Evolutionary conservation across 2,113 vertebrate species (phyloP).

Genomic region (Eurypyga helias): DNA sequence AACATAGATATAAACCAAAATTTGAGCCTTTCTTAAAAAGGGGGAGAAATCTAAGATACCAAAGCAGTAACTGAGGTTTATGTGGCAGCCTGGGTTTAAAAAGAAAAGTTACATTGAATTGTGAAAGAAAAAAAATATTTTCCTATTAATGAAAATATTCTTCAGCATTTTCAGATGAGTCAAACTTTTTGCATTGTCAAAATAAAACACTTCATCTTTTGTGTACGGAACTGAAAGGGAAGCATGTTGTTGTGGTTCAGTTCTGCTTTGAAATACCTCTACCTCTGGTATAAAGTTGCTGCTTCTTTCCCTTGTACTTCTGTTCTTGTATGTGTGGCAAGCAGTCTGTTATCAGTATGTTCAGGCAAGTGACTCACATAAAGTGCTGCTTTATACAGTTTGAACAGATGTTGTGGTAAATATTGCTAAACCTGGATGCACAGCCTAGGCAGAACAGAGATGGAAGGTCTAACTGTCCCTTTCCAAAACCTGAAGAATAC

Average conservation of each 20-base stretch:
- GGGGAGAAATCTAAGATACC: not conserved
- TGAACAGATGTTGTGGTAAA: not conserved
- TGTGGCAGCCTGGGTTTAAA: not conserved
- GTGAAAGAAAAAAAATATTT: not conserved
- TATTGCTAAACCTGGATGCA: not conserved
- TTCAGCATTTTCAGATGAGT: accelerated
- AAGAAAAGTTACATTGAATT: not conserved
- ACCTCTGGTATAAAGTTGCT: not conserved
- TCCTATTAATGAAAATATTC: accelerated
- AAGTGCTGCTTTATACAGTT: not conserved
- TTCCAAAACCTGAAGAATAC: not conserved
- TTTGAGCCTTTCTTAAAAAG: not conserved
- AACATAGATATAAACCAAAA: accelerated
- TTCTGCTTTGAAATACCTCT: not conserved
- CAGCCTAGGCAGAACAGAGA: not conserved
- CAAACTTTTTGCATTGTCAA: not conserved
- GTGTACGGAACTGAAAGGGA: not conserved
- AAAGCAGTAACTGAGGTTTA: not conserved
- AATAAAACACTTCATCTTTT: not conserved
- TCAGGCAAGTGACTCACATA: accelerated
- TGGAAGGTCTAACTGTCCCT: not conserved
- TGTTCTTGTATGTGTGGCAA: not conserved
- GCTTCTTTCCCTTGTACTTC: not conserved
- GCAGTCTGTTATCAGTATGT: not conserved
- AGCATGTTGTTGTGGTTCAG: not conserved